phyloP scores from a whole-genome alignment of 2,113 vertebrate genomes.

The Raja brachyura region DNA sequence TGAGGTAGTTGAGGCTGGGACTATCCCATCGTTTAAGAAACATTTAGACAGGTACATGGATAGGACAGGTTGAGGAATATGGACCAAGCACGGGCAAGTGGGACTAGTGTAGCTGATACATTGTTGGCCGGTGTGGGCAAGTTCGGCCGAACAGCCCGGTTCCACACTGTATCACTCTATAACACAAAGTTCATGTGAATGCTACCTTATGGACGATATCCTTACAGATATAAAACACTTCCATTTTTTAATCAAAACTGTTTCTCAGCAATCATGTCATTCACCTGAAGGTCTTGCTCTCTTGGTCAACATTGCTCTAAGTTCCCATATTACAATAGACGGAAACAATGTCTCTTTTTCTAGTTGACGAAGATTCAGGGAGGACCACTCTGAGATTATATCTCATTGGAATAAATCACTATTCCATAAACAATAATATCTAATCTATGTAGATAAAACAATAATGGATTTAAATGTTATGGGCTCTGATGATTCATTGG shows the following conservation, averaged over 20 bases:
- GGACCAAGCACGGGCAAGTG: too few species aligned
- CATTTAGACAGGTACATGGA: too few species aligned
- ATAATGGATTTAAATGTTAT: background rate
- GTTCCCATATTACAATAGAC: background rate
- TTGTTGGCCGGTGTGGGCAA: too few species aligned
- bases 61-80: too few species aligned
- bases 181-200: background rate
- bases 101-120: too few species aligned
- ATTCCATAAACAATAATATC: background rate
- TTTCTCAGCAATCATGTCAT: background rate
- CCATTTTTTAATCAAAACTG: background rate
- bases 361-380: background rate
- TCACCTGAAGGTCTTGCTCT: background rate
- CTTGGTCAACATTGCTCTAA: background rate
- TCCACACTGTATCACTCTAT: too few species aligned
- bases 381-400: background rate
- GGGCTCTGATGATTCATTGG: background rate
- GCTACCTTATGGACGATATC: background rate
- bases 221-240: background rate
- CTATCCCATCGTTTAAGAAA: too few species aligned
- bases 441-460: background rate
- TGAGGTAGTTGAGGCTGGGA: too few species aligned
- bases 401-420: background rate
- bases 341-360: background rate
- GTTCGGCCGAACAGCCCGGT: too few species aligned